Conservation (phyloP, 2,797 vertebrate genomes). For the Thamnophis elegans region DNA sequence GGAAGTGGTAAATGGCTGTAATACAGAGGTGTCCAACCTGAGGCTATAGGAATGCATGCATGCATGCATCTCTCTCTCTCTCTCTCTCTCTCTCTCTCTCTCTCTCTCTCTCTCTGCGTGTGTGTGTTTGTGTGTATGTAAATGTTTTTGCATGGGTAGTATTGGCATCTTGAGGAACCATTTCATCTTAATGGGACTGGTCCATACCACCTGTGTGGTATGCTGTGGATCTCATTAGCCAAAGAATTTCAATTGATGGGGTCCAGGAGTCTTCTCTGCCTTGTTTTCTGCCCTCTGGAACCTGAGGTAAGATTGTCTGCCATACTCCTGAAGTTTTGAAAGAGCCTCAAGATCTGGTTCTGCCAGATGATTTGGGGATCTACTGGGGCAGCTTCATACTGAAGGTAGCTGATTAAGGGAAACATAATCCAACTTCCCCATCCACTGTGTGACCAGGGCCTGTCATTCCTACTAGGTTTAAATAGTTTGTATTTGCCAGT, state of each 20-base stretch:
- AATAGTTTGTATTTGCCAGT: background rate
- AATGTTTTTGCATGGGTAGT: background rate
- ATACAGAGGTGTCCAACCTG: background rate
- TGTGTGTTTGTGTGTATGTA: no score
- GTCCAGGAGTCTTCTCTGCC: background rate
- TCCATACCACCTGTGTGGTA: background rate
- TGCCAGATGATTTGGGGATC: background rate
- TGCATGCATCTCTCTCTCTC: no score
- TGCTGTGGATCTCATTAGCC: background rate
- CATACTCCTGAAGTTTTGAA: background rate
- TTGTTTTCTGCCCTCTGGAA: background rate
- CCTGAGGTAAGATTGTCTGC: background rate
- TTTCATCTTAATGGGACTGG: background rate
- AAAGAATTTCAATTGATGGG: background rate
- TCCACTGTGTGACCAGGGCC: background rate
- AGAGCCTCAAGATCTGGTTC: background rate
- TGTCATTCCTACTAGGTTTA: background rate
- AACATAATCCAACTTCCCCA: background rate
- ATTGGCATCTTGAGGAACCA: background rate
- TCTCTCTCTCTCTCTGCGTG: no score
- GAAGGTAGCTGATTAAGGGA: background rate
- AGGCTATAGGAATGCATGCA: background rate
- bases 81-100: no score
- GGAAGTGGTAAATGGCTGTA: background rate
- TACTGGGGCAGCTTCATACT: background rate